A percentile compares a stretch with the other conserved stretches of the same genome.
Conservation (phyloP, 2,797 vertebrate genomes). For the Sphaeramia orbicularis region DNA sequence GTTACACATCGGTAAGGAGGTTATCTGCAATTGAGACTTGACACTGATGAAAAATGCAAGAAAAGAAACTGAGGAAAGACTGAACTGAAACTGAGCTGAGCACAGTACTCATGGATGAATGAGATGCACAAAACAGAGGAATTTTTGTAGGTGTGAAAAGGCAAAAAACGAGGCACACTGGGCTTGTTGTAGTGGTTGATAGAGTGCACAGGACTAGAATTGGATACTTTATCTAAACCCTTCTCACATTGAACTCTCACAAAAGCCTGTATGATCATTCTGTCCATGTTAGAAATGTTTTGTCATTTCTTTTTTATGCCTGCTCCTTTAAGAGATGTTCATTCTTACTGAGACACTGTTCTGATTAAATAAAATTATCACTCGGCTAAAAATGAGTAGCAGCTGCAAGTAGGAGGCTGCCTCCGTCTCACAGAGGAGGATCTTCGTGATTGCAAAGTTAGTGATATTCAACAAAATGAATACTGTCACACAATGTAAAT, state of each 20-base stretch:
- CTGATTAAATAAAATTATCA: too few relatives aligned
- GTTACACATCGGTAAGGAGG: neutral
- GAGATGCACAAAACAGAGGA: conserved; percentile 7
- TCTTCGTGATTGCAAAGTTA: too few relatives aligned
- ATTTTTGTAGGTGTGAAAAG: neutral
- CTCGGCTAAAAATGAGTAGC: neutral
- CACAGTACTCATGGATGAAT: neutral
- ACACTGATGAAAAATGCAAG: neutral
- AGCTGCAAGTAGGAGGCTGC: neutral
- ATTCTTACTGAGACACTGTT: neutral
- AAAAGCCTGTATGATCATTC: neutral
- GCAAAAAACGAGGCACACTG: neutral
- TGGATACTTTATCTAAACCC: neutral
- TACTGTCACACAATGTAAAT: too few relatives aligned
- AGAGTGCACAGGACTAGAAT: neutral
- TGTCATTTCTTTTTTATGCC: neutral
- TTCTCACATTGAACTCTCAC: neutral
- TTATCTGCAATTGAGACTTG: neutral
- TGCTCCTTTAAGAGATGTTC: neutral
- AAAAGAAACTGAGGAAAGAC: conserved; percentile 2
- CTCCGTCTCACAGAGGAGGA: too few relatives aligned
- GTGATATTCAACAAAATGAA: too few relatives aligned
- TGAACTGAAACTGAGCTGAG: conserved; percentile 7
- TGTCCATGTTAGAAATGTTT: neutral
- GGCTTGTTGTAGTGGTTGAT: neutral